Evolutionary conservation across 2,888 invertebrate species (phyloP).

Genomic region (Cyrtodaria siliqua): DNA sequence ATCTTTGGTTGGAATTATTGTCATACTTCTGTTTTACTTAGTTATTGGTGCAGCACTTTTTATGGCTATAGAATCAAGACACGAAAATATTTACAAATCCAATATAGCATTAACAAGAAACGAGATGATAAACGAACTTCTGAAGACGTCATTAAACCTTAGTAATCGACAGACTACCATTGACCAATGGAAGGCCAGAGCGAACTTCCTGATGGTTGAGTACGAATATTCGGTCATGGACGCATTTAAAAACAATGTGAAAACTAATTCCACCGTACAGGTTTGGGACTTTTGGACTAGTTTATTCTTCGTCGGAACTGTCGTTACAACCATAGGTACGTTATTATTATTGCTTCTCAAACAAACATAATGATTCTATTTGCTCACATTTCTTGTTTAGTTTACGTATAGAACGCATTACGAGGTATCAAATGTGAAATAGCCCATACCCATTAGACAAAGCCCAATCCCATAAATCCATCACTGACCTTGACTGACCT

Average conservation of each 20-base stretch:
- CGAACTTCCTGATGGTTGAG: constrained; percentile 90
- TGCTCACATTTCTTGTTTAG: no score
- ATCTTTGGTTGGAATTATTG: constrained; percentile 89
- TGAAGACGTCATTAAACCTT: constrained; percentile 87
- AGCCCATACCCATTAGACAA: no score
- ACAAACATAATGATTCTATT: no score
- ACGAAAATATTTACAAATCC: constrained; percentile 91
- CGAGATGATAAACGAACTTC: constrained; percentile 93
- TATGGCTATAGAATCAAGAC: constrained; percentile 92
- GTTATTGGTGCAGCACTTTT: constrained; percentile 94
- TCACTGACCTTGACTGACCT: no score
- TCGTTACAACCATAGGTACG: constrained; percentile 87
- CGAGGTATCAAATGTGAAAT: no score
- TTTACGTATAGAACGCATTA: no score
- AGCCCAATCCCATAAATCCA: no score
- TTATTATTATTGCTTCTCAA: no score
- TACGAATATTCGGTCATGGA: constrained; percentile 95
- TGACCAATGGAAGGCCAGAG: constrained; percentile 75
- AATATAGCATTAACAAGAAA: constrained; percentile 92
- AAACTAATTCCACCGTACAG: constrained; percentile 88
- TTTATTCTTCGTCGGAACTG: constrained; percentile 86
- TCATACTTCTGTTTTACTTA: constrained; percentile 92
- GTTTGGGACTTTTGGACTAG: constrained; percentile 85
- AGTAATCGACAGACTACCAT: constrained; percentile 23
- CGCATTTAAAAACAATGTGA: constrained; percentile 86